These are phyloP conservation scores for Eptesicus fuscus DNA, from an alignment of 2,113 vertebrate genomes.

Conservation along the genomic window DNA sequence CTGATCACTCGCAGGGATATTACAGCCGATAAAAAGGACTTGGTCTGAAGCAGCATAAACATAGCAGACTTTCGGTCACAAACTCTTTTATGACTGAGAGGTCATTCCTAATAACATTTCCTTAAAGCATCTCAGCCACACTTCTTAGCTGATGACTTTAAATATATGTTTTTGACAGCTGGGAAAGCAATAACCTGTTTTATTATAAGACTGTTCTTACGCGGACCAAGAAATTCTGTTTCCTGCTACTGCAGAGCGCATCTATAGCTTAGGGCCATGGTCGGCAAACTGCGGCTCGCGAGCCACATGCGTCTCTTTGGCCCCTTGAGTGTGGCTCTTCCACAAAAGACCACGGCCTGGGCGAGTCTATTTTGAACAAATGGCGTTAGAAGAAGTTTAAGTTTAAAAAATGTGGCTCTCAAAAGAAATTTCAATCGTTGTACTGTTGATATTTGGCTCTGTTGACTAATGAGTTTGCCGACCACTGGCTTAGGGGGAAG, in stretches of 20 bases:
- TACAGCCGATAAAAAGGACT: slow-evolving; percentile 60
- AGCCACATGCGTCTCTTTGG: too few species aligned
- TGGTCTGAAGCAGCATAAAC: slow-evolving; percentile 53
- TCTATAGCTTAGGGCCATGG: not conserved
- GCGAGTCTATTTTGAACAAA: too few species aligned
- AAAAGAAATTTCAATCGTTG: too few species aligned
- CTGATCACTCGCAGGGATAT: slow-evolving; percentile 59
- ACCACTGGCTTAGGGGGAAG: not conserved
- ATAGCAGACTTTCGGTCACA: not conserved
- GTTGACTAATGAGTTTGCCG: too few species aligned
- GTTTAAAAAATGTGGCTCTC: too few species aligned
- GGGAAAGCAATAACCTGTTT: slow-evolving; percentile 68
- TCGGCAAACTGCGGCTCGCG: too few species aligned
- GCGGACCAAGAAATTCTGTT: slow-evolving; percentile 51
- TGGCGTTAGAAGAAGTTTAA: too few species aligned
- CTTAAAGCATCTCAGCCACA: slow-evolving; percentile 77
- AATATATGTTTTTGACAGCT: slow-evolving; percentile 66
- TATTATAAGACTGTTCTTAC: slow-evolving; percentile 20
- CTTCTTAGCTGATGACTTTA: slow-evolving; percentile 70
- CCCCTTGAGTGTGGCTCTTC: too few species aligned
- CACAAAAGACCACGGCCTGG: too few species aligned
- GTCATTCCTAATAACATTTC: slow-evolving; percentile 76
- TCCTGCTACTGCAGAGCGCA: slow-evolving; percentile 40
- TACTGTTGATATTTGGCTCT: too few species aligned
- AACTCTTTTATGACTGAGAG: slow-evolving; percentile 74